phyloP scores from a whole-genome alignment of 2,888 invertebrate genomes.

The Mylabris sibirica region DNA sequence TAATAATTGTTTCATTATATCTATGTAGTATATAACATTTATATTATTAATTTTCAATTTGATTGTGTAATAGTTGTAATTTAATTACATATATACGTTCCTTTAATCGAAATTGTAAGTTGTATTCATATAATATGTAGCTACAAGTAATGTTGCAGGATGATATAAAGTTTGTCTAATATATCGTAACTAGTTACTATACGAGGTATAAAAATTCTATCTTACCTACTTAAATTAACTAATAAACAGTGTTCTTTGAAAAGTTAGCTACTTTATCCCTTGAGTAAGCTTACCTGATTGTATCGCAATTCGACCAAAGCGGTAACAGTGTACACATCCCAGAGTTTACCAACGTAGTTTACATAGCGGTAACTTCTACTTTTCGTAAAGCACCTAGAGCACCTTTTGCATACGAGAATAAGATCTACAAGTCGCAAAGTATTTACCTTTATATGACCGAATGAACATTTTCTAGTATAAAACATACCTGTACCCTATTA shows the following conservation, averaged over 20 bases:
- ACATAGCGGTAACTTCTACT: conserved; percentile 54
- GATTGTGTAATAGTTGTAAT: background rate
- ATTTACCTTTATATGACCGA: conserved; percentile 44
- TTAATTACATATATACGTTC: background rate
- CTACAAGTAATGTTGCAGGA: conserved; percentile 17
- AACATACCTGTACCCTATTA: background rate
- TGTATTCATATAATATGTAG: conserved; percentile 12
- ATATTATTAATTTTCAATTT: background rate
- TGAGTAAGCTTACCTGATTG: conserved; percentile 55
- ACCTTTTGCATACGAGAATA: conserved; percentile 51
- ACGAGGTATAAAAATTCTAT: conserved; percentile 30
- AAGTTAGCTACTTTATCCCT: conserved; percentile 52
- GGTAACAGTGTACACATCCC: conserved; percentile 49
- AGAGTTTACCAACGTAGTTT: conserved; percentile 54
- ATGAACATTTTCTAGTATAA: conserved; percentile 4
- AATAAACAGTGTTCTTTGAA: conserved; percentile 55
- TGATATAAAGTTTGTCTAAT: conserved; percentile 30
- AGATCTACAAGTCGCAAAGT: conserved; percentile 50
- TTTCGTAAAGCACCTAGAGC: conserved; percentile 53
- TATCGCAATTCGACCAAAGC: conserved; percentile 53
- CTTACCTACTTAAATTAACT: conserved; percentile 46
- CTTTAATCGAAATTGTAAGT: background rate
- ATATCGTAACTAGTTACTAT: conserved; percentile 21
- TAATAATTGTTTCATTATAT: conserved; percentile 22
- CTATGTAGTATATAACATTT: background rate